Conservation (phyloP, 2,888 invertebrate species). For the Sinopyrophorus schimmeli region DNA sequence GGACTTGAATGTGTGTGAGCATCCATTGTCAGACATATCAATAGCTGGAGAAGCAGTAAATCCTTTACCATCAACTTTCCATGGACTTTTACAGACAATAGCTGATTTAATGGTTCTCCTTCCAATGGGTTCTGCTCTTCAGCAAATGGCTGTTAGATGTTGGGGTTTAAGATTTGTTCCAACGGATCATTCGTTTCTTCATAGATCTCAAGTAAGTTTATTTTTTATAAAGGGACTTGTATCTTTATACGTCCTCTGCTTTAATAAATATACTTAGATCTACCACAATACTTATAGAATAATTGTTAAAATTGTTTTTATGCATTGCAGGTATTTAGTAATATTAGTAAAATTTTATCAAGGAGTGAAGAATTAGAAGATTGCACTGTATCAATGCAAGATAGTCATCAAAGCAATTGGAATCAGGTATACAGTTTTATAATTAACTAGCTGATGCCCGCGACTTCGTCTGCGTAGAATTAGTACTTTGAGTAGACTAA, state of each 20-base stretch:
- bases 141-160: constrained; percentile 90
- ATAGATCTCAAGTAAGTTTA: constrained; percentile 59
- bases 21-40: constrained; percentile 77
- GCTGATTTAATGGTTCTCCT: constrained; percentile 88
- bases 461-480: too few species aligned
- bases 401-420: constrained; percentile 59
- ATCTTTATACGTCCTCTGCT: too few species aligned
- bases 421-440: constrained; percentile 52
- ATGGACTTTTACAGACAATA: constrained; percentile 85
- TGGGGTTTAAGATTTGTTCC: constrained; percentile 90
- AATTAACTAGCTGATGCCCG: too few species aligned
- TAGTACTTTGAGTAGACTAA: too few species aligned
- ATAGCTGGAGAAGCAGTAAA: constrained; percentile 73
- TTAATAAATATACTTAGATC: too few species aligned
- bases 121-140: constrained; percentile 83
- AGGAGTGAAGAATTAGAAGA: constrained; percentile 84
- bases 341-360: constrained; percentile 93
- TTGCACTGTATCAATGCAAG: constrained; percentile 61
- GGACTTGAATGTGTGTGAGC: constrained; percentile 69
- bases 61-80: constrained; percentile 68
- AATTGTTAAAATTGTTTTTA: too few species aligned
- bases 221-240: too few species aligned
- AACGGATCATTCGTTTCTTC: constrained; percentile 89
- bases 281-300: too few species aligned
- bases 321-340: constrained; percentile 77